Conservation (phyloP, 2,113 vertebrate genomes). For the Acinonyx jubatus region DNA sequence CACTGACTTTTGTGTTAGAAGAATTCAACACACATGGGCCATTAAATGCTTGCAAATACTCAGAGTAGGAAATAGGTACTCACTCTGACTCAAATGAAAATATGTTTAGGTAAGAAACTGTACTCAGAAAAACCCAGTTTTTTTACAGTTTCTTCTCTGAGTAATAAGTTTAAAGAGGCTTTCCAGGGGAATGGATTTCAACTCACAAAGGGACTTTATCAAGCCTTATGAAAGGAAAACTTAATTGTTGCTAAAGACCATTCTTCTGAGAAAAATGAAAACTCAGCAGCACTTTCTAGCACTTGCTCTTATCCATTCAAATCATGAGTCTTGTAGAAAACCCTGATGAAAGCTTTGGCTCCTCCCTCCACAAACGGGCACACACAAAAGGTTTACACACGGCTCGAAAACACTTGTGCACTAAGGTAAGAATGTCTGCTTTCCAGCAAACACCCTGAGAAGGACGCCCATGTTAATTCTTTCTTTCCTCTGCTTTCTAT, state of each 20-base stretch:
- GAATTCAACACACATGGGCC: not conserved
- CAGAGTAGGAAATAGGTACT: not conserved
- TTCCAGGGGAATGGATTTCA: not conserved
- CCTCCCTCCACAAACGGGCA: not conserved
- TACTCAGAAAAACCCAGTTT: slow-evolving; percentile 9
- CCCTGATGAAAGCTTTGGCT: not conserved
- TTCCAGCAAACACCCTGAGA: not conserved
- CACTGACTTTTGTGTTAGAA: not conserved
- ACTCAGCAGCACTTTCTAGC: not conserved
- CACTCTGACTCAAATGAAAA: slow-evolving; percentile 28
- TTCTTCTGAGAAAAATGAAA: slow-evolving; percentile 11
- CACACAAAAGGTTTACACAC: not conserved
- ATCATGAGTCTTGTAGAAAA: not conserved
- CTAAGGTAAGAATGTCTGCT: not conserved
- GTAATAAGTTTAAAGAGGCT: slow-evolving; percentile 11
- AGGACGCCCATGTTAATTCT: rapidly evolving
- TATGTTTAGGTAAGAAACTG: slow-evolving; percentile 5
- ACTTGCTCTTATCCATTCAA: not conserved
- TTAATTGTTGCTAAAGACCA: not conserved
- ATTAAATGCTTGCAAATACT: not conserved
- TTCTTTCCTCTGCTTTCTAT: not conserved
- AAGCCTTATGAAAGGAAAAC: not conserved
- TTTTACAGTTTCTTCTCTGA: slow-evolving; percentile 44
- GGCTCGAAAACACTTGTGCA: not conserved
- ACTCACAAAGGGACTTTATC: not conserved